phyloP scores from a whole-genome alignment of 2,888 invertebrate genomes.

The Polymixis flavicincta region DNA sequence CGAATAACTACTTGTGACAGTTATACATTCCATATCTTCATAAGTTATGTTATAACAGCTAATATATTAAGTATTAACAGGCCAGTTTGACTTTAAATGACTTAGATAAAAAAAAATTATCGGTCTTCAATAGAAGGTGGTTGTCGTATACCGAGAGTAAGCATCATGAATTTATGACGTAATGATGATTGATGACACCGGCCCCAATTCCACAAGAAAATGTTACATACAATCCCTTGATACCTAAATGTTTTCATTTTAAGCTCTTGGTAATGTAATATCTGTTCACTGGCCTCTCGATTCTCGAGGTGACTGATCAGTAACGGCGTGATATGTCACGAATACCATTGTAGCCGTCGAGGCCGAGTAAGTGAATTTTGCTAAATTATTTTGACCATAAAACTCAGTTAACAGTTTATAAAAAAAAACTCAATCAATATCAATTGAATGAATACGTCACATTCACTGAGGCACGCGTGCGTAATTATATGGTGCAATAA shows the following conservation, averaged over 20 bases:
- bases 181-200: conserved; percentile 53
- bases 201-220: conserved; percentile 26
- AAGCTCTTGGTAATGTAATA: conserved; percentile 40
- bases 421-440: conserved; percentile 22
- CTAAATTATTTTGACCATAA: conserved; percentile 21
- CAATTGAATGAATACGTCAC: conserved; percentile 21
- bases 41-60: neutral
- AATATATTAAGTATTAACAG: neutral
- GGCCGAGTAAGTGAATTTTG: conserved; percentile 34
- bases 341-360: conserved; percentile 46
- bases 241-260: conserved; percentile 43
- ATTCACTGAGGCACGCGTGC: neutral
- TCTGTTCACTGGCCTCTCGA: conserved; percentile 39
- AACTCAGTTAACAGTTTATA: neutral
- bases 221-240: conserved; percentile 36
- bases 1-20: neutral
- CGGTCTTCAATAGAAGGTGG: neutral
- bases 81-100: neutral
- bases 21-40: neutral
- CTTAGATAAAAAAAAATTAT: conserved; percentile 6
- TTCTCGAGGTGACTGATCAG: conserved; percentile 43
- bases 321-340: conserved; percentile 61
- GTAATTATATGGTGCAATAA: conserved; percentile 26
- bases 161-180: conserved; percentile 1
- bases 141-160: conserved; percentile 3